phyloP scores from a whole-genome alignment of 2,797 vertebrate genomes.

The Sebastes minor region DNA sequence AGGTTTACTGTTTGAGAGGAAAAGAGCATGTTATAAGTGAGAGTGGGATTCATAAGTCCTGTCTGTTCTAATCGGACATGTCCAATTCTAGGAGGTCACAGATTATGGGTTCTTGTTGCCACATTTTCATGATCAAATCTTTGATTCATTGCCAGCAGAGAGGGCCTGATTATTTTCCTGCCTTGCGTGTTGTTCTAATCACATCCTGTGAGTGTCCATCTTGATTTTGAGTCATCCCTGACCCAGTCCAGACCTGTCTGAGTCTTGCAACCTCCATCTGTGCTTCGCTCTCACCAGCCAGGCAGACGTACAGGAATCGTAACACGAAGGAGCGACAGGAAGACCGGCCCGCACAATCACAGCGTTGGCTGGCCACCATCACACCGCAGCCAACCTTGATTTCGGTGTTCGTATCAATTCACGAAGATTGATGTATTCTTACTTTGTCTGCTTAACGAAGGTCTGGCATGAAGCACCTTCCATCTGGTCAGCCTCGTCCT shows the following conservation, averaged over 20 bases:
- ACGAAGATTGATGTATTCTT: conserved; percentile 20
- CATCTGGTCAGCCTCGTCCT: conserved; percentile 54
- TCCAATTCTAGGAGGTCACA: background rate
- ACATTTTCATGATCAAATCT: background rate
- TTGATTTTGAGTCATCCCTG: background rate
- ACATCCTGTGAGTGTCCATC: background rate
- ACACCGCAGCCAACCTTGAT: background rate
- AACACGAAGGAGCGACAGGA: background rate
- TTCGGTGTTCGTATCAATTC: conserved; percentile 7
- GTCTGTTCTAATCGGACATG: background rate
- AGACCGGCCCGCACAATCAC: background rate
- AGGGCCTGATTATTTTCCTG: background rate
- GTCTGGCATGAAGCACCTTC: conserved; percentile 26
- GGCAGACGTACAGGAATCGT: conserved; percentile 2
- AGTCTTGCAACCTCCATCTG: conserved; percentile 25
- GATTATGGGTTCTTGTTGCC: background rate
- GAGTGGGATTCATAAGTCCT: background rate
- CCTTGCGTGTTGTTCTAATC: background rate
- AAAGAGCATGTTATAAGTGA: background rate
- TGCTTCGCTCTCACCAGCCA: background rate
- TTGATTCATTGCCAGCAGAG: background rate
- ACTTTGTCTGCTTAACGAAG: conserved; percentile 24
- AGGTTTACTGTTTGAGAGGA: background rate
- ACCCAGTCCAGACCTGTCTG: background rate
- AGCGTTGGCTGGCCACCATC: background rate